These are phyloP conservation scores for Coenobita brevimanus DNA, from an alignment of 1,140 invertebrate genomes.

Conservation along the genomic window DNA sequence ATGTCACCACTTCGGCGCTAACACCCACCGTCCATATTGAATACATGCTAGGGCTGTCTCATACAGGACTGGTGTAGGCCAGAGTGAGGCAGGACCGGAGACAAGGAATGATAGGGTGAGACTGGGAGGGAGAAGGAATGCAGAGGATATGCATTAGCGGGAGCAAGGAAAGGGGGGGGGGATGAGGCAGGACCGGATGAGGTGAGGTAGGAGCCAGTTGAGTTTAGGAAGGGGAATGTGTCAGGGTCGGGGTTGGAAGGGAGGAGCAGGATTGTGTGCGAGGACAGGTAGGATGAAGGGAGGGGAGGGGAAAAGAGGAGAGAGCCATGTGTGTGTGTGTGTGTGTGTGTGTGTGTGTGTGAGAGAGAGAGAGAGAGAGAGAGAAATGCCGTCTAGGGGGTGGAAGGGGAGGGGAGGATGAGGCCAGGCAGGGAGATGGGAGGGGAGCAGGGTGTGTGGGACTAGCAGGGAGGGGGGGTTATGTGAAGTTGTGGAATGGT, in stretches of 20 bases:
- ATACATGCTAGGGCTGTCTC: no score
- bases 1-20: no score
- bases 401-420: background rate
- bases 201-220: background rate
- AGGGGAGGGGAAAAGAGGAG: background rate
- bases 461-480: background rate
- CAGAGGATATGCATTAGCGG: background rate
- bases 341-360: background rate
- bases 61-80: no score
- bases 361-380: background rate
- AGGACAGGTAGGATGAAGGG: no score
- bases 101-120: background rate
- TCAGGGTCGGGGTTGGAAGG: background rate
- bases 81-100: background rate
- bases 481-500: no score
- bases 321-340: background rate
- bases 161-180: constrained; percentile 1
- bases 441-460: background rate
- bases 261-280: background rate
- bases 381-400: background rate
- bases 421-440: background rate
- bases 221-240: background rate
- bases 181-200: background rate
- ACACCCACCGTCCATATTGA: no score
- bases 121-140: background rate